These are phyloP conservation scores for Stigmatopora argus DNA, from an alignment of 2,113 vertebrate species.

Conservation along the genomic window DNA sequence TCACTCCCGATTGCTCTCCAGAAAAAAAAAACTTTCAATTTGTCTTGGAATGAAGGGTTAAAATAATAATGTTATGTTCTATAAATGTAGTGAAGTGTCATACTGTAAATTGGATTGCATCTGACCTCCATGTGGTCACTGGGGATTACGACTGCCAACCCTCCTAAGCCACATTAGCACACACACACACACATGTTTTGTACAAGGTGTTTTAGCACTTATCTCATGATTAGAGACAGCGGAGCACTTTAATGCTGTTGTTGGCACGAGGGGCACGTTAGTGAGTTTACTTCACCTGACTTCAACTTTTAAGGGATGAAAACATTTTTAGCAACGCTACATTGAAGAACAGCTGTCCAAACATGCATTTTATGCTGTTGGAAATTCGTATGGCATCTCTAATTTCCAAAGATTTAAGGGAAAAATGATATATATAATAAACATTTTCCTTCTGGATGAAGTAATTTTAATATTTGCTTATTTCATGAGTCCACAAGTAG, in stretches of 20 bases:
- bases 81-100: constrained; percentile 29
- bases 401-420: not conserved
- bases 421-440: no score
- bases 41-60: not conserved
- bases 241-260: constrained; percentile 37
- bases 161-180: constrained; percentile 43
- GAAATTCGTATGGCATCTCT: not conserved
- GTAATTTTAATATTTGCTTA: no score
- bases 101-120: constrained; percentile 57
- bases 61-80: constrained; percentile 13
- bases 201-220: constrained; percentile 33
- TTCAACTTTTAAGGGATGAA: constrained; percentile 14
- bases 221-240: constrained; percentile 37
- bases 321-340: constrained; percentile 20
- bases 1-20: not conserved
- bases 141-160: constrained; percentile 39
- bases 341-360: constrained; percentile 48
- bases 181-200: constrained; percentile 22
- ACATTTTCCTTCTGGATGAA: no score
- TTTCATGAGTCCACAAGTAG: no score
- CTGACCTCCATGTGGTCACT: constrained; percentile 51
- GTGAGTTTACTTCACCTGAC: constrained; percentile 40
- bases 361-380: constrained; percentile 12
- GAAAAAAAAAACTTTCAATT: not conserved
- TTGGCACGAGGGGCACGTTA: constrained; percentile 50